Evolutionary conservation across 2,888 invertebrate species (phyloP).

Genomic region (Alcis repandata): DNA sequence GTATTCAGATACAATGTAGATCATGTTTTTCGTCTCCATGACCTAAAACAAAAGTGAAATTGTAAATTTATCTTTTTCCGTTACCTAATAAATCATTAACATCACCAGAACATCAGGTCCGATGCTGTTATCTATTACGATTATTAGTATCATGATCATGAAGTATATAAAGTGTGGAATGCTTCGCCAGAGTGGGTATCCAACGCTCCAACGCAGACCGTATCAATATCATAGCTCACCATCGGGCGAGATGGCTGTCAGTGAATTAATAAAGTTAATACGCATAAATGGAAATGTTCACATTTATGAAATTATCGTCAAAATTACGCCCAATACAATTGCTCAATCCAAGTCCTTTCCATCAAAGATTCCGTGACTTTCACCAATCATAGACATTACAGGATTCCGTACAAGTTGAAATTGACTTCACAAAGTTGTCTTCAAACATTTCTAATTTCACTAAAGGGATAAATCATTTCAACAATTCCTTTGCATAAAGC

Average conservation of each 20-base stretch:
- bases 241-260: no score
- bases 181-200: no score
- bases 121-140: no score
- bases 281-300: background rate
- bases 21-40: slow-evolving; percentile 99
- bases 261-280: no score
- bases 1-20: slow-evolving; percentile 99
- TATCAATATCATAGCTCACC: no score
- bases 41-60: slow-evolving; percentile 88
- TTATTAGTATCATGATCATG: no score
- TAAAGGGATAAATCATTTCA: slow-evolving; percentile 13
- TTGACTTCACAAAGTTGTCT: slow-evolving; percentile 36
- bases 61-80: background rate
- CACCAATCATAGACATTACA: slow-evolving; percentile 38
- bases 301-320: background rate
- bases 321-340: background rate
- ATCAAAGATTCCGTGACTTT: slow-evolving; percentile 17
- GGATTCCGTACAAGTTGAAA: slow-evolving; percentile 38
- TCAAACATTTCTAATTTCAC: slow-evolving; percentile 32
- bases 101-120: no score
- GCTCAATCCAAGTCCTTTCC: background rate
- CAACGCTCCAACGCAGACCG: no score
- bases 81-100: background rate
- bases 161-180: no score
- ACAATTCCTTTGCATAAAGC: slow-evolving; percentile 1